Conservation (phyloP, 2,113 vertebrate genomes). For the Phalacrocorax carbo region DNA sequence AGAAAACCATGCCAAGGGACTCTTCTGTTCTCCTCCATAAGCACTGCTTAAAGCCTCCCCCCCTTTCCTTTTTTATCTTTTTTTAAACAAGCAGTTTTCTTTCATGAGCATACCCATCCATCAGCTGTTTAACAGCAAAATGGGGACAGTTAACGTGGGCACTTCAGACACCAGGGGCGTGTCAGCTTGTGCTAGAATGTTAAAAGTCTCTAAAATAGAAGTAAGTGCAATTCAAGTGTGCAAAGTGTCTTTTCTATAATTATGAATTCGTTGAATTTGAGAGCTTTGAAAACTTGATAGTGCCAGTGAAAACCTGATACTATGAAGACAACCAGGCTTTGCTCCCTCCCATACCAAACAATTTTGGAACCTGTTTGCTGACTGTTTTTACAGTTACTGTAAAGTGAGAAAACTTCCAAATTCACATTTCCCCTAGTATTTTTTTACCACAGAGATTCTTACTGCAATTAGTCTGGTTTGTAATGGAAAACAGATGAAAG, state of each 20-base stretch:
- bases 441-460: constrained; percentile 22
- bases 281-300: background rate
- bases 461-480: constrained; percentile 46
- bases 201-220: background rate
- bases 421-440: constrained; percentile 21
- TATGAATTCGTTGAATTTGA: background rate
- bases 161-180: background rate
- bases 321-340: background rate
- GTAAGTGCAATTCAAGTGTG: background rate
- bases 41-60: background rate
- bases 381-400: constrained; percentile 45
- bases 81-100: background rate
- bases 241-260: background rate
- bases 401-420: constrained; percentile 40
- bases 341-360: background rate
- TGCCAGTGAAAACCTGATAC: background rate
- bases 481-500: constrained; percentile 66
- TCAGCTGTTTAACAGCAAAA: background rate
- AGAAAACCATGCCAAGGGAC: background rate
- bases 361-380: constrained; percentile 17
- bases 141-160: background rate
- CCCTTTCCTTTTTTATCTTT: background rate
- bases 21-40: background rate
- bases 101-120: background rate
- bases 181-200: background rate